A percentile compares a stretch with the other conserved stretches of the same genome.
These are phyloP conservation scores for Lithobates sylvaticus DNA, from an alignment of 2,797 vertebrate species.

Conservation along the genomic window DNA sequence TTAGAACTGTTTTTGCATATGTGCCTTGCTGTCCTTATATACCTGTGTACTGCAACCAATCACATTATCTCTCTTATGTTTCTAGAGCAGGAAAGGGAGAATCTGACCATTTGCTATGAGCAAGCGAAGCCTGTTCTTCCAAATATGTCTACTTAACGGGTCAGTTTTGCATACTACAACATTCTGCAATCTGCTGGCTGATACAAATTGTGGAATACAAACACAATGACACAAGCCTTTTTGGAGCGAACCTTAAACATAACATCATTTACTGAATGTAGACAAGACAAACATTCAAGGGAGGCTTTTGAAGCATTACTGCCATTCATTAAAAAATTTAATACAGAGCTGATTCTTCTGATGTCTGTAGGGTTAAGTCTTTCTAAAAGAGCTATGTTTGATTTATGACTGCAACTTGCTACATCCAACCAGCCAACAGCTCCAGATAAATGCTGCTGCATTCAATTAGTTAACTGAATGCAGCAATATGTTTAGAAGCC, in stretches of 20 bases:
- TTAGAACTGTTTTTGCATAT: too few relatives aligned
- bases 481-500: conserved; percentile 48
- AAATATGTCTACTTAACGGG: too few relatives aligned
- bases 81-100: too few relatives aligned
- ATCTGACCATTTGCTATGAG: too few relatives aligned
- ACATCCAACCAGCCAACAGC: conserved; percentile 17
- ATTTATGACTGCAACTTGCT: conserved; percentile 37
- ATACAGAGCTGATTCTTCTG: not conserved
- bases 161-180: not conserved
- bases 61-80: too few relatives aligned
- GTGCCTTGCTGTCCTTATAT: too few relatives aligned
- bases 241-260: not conserved
- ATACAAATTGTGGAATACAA: not conserved
- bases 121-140: too few relatives aligned
- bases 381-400: conserved; percentile 22
- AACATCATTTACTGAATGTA: not conserved
- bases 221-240: not conserved
- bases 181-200: not conserved
- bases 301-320: not conserved
- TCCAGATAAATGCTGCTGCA: conserved; percentile 53
- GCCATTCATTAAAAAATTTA: not conserved
- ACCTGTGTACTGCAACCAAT: too few relatives aligned
- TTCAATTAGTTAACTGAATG: conserved; percentile 60
- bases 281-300: not conserved
- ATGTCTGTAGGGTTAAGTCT: conserved; percentile 14